Evolutionary conservation across 1,140 invertebrate species (phyloP).

Genomic region (Laupala kohalensis): DNA sequence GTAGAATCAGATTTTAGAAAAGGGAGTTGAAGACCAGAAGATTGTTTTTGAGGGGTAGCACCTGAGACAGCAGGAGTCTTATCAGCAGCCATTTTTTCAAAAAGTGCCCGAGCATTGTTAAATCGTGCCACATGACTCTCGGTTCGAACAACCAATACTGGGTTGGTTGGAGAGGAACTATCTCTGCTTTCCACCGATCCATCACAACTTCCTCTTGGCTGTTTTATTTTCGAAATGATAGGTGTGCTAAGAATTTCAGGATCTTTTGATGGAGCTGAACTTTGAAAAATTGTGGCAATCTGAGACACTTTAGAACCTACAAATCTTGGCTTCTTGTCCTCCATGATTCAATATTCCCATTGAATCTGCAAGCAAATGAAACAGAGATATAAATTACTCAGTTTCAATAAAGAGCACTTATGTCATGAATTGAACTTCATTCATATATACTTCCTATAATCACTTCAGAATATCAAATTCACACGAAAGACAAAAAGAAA

Average conservation of each 20-base stretch:
- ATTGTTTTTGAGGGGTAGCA: neutral
- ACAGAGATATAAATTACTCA: neutral
- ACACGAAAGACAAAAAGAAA: no score
- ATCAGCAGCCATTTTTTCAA: constrained; percentile 79
- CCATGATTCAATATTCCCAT: constrained; percentile 32
- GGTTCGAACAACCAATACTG: constrained; percentile 64
- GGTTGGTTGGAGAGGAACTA: constrained; percentile 30
- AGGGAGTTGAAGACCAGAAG: neutral
- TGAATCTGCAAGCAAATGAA: neutral
- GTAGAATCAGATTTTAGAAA: neutral
- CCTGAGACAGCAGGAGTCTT: constrained; percentile 18
- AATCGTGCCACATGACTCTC: constrained; percentile 82
- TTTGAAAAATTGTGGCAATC: constrained; percentile 78
- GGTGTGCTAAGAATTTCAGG: constrained; percentile 7
- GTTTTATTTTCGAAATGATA: neutral
- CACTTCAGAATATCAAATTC: no score
- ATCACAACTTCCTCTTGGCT: neutral
- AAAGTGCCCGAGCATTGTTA: constrained; percentile 81
- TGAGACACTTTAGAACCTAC: constrained; percentile 74
- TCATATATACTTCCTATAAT: no score
- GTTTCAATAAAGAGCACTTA: no score
- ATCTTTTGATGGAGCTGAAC: constrained; percentile 22
- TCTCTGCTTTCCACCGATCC: constrained; percentile 6
- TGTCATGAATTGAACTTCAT: no score
- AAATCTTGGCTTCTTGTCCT: constrained; percentile 48